phyloP scores from a whole-genome alignment of 2,797 vertebrate genomes.

The Pantherophis alleghaniensis region DNA sequence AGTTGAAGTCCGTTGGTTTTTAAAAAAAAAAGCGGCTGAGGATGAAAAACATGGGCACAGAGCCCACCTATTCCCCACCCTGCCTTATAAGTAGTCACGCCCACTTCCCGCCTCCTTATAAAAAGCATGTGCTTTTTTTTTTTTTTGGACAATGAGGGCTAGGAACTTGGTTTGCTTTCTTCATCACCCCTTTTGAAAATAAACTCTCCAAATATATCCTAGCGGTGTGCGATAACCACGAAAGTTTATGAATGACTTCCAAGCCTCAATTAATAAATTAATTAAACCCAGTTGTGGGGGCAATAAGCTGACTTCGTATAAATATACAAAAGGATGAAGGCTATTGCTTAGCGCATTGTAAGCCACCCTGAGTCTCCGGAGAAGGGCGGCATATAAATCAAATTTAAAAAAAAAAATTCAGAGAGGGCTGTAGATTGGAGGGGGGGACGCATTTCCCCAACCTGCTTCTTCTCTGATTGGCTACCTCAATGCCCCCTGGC shows the following conservation, averaged over 20 bases:
- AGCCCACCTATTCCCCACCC: neutral
- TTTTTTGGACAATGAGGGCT: neutral
- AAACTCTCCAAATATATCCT: neutral
- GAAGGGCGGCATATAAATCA: too few species aligned
- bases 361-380: too few species aligned
- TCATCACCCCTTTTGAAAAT: neutral
- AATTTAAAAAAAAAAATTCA: neutral
- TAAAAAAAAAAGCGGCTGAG: neutral
- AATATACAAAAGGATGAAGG: too few species aligned
- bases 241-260: neutral
- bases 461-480: neutral
- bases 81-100: neutral
- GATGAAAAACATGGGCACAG: neutral
- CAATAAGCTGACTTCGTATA: too few species aligned
- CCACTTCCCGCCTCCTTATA: neutral
- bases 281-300: too few species aligned
- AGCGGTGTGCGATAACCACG: neutral
- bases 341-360: too few species aligned
- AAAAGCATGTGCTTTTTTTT: too few species aligned
- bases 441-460: neutral
- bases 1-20: neutral
- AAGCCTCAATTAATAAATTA: neutral
- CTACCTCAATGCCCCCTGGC: neutral
- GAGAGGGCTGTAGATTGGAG: neutral
- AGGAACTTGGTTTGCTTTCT: neutral